A percentile compares a stretch with the other conserved stretches of the same genome.
Conservation (phyloP, 2,113 vertebrate genomes). For the Mormoops blainvillei region DNA sequence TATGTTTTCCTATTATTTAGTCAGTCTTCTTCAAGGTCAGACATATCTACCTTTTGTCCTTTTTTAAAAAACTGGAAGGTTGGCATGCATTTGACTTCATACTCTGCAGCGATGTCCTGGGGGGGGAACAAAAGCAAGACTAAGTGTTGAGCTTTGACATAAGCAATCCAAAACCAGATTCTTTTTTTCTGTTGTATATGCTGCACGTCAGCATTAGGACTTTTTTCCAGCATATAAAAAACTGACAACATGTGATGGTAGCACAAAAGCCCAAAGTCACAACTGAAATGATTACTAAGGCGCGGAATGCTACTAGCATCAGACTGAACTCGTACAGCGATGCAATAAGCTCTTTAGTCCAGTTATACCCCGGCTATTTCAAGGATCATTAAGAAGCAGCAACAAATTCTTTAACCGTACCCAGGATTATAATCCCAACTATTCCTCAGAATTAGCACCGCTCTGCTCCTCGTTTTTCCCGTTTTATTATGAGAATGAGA, state of each 20-base stretch:
- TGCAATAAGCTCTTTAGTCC: background rate
- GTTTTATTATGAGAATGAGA: background rate
- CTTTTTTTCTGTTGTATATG: accelerated
- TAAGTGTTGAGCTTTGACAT: background rate
- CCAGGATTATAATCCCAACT: background rate
- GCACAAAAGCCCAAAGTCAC: background rate
- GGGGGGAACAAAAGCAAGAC: background rate
- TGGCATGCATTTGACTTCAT: slow-evolving; percentile 90
- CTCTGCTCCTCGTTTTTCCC: background rate
- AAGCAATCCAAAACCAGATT: background rate
- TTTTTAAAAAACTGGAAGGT: slow-evolving; percentile 93
- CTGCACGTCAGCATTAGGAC: background rate
- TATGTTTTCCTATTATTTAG: background rate
- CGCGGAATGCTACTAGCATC: background rate
- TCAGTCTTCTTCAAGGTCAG: background rate
- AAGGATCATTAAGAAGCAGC: background rate
- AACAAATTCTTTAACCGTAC: background rate
- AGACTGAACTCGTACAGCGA: background rate
- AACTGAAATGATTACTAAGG: background rate
- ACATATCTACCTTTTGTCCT: slow-evolving; percentile 80
- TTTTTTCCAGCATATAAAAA: background rate
- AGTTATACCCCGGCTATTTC: background rate
- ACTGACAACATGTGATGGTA: background rate
- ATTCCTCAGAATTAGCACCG: background rate
- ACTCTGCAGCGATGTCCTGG: slow-evolving; percentile 86